phyloP scores from a whole-genome alignment of 2,113 vertebrate species.

The Theristicus caerulescens region DNA sequence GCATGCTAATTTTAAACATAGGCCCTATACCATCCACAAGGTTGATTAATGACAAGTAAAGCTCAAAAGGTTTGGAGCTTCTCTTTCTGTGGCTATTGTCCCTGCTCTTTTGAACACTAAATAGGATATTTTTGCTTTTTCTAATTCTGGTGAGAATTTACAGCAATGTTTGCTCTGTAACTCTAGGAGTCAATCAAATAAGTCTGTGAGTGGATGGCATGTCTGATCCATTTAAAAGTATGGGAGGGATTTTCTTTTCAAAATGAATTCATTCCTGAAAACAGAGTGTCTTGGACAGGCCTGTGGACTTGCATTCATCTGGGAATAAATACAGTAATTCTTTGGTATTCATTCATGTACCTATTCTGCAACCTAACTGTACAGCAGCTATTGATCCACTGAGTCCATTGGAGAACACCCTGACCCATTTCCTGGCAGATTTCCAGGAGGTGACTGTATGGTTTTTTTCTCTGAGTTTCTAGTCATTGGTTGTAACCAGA shows the following conservation, averaged over 20 bases:
- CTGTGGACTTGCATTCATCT: not conserved
- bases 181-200: not conserved
- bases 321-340: not conserved
- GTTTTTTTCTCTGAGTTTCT: not conserved
- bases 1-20: not conserved
- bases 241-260: not conserved
- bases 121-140: not conserved
- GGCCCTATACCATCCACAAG: not conserved
- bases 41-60: not conserved
- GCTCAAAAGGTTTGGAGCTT: not conserved
- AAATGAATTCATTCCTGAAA: not conserved
- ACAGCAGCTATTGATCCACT: not conserved
- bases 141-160: not conserved
- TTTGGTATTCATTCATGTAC: not conserved
- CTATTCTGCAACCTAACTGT: not conserved
- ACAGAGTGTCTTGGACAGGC: not conserved
- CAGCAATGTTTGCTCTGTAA: not conserved
- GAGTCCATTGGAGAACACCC: not conserved
- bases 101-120: not conserved
- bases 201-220: not conserved
- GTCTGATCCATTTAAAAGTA: not conserved
- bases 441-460: not conserved
- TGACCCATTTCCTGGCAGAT: not conserved
- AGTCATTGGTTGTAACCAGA: not conserved
- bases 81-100: not conserved